Conservation (phyloP, 1,140 invertebrate genomes). For the Pseudomyrmex flavicornis region DNA sequence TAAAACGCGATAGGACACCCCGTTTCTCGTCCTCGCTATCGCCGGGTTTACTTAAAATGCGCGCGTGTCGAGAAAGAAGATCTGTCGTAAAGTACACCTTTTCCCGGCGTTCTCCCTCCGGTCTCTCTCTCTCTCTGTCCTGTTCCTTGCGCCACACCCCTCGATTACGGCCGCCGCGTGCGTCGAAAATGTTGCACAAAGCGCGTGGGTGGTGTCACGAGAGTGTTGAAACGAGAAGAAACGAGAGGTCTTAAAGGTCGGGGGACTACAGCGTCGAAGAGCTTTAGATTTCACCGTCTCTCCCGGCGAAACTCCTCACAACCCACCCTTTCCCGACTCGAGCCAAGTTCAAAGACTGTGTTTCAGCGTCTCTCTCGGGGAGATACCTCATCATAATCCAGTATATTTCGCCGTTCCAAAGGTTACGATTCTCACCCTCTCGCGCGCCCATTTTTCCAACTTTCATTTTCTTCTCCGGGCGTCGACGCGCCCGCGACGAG, state of each 20-base stretch:
- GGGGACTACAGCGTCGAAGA: constrained; percentile 38
- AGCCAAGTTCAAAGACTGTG: constrained; percentile 50
- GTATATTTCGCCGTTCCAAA: constrained; percentile 51
- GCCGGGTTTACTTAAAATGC: constrained; percentile 66
- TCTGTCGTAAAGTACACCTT: constrained; percentile 66
- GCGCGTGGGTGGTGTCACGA: constrained; percentile 28
- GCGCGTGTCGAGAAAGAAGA: constrained; percentile 60
- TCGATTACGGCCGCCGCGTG: constrained; percentile 64
- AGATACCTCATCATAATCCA: constrained; percentile 58
- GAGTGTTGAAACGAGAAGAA: constrained; percentile 16
- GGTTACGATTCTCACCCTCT: constrained; percentile 28
- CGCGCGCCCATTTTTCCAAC: constrained; percentile 48
- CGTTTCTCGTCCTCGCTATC: constrained; percentile 9
- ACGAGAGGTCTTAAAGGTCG: constrained; percentile 57
- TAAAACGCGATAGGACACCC: constrained; percentile 65
- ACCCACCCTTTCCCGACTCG: background rate
- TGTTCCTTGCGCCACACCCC: constrained; percentile 54
- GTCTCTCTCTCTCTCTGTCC: background rate
- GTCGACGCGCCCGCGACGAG: constrained; percentile 14
- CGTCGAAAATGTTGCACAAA: constrained; percentile 63
- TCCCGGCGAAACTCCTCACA: background rate
- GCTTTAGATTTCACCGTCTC: constrained; percentile 61
- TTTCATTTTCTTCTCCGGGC: constrained; percentile 51
- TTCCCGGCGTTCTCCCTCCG: constrained; percentile 37
- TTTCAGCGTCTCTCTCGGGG: constrained; percentile 42